phyloP scores from a whole-genome alignment of 2,797 vertebrate species.

The Leptoclinus maculatus region DNA sequence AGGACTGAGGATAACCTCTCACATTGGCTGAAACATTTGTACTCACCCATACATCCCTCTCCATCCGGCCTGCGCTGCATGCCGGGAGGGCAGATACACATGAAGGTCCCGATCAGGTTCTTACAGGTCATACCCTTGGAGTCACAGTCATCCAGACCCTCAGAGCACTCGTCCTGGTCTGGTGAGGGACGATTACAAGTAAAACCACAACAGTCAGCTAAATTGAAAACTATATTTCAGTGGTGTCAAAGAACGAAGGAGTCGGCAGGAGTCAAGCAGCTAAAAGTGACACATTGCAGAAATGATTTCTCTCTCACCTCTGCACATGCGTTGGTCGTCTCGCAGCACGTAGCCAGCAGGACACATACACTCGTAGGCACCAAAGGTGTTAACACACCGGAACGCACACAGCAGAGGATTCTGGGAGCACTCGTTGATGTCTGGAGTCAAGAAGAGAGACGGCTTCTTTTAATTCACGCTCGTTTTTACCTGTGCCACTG shows the following conservation, averaged over 20 bases:
- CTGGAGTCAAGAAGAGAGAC: constrained; percentile 70
- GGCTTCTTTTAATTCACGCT: not conserved
- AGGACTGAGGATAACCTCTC: not conserved
- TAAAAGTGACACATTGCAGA: not conserved
- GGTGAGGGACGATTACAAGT: constrained; percentile 22
- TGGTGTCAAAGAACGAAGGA: not conserved
- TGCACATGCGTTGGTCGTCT: constrained; percentile 93
- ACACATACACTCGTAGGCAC: constrained; percentile 94
- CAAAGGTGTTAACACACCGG: constrained; percentile 95
- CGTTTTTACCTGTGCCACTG: not conserved
- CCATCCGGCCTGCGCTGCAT: constrained; percentile 89
- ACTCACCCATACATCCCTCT: constrained; percentile 93
- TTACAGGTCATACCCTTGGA: constrained; percentile 94
- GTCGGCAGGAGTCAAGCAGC: not conserved
- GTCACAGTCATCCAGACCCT: constrained; percentile 90
- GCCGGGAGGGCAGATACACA: constrained; percentile 92
- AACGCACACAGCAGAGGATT: constrained; percentile 96
- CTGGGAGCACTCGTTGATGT: constrained; percentile 93
- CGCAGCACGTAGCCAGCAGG: constrained; percentile 91
- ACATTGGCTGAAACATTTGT: not conserved
- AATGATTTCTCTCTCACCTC: constrained; percentile 82
- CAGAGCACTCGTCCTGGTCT: constrained; percentile 94
- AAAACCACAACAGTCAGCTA: not conserved
- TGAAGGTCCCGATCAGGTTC: constrained; percentile 94
- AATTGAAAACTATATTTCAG: not conserved